phyloP scores from a whole-genome alignment of 2,797 vertebrate species.

The Micropoecilia bifurca region DNA sequence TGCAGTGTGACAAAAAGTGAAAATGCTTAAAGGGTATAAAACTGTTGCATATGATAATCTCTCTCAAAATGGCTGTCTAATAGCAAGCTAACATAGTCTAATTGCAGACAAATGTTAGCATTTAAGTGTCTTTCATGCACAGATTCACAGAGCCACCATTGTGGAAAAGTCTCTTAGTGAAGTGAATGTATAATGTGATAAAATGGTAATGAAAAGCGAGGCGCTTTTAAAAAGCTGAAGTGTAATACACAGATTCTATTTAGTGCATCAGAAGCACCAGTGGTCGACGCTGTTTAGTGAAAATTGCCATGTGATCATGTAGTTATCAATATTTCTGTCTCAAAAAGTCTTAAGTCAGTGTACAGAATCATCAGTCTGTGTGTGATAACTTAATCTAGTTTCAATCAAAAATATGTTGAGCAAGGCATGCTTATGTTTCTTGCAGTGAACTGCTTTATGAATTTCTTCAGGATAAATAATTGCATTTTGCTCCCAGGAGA shows the following conservation, averaged over 20 bases:
- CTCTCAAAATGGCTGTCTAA: background rate
- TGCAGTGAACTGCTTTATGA: constrained; percentile 58
- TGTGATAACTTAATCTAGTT: constrained; percentile 28
- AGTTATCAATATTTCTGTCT: constrained; percentile 36
- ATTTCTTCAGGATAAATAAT: constrained; percentile 73
- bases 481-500: constrained; percentile 64
- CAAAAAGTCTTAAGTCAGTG: constrained; percentile 22
- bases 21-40: background rate
- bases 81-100: background rate
- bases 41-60: background rate
- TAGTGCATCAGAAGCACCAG: background rate
- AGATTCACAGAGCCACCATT: constrained; percentile 12
- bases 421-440: constrained; percentile 53
- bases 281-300: constrained; percentile 5
- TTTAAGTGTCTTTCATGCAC: background rate
- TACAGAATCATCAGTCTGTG: constrained; percentile 7
- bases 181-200: constrained; percentile 25
- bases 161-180: constrained; percentile 19
- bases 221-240: background rate
- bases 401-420: constrained; percentile 61
- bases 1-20: background rate
- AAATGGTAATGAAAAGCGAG: constrained; percentile 30
- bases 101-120: background rate
- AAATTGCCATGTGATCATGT: constrained; percentile 31
- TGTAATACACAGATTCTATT: background rate